Evolutionary conservation across 1,140 invertebrate species (phyloP), one percentile per base, ranked within the genome.

Genomic region (Microvelia longipes): DNA sequence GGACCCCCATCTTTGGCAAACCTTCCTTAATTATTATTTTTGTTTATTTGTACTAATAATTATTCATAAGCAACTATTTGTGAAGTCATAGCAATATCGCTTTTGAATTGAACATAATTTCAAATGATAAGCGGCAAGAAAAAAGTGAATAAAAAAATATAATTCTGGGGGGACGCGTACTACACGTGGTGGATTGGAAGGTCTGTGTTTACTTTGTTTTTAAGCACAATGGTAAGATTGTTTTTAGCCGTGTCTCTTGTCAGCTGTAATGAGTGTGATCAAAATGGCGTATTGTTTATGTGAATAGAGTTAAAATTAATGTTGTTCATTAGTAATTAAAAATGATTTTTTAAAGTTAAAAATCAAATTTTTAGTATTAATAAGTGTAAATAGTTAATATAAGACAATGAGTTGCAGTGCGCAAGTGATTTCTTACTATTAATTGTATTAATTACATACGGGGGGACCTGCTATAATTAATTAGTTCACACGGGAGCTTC

Each of bases 201-300:
- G n/a, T n/a, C n/a, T n/a, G n/a, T n/a, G n/a, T n/a, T n/a, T n/a
- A n/a, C n/a, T n/a, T n/a, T n/a, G n/a, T n/a, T n/a, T n/a, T n/a
- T n/a, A n/a, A n/a, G n/a, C n/a, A n/a, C n/a, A n/a, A n/a, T n/a
- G n/a, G n/a, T 11, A 50, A 50, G 5, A 50, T 19, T 50, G 35
- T 50, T 50, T 50, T 50, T 50, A 50, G 35, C 35, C 35, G 35
- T 50, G 35, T 50, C 35, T 50, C 5, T 24, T 64, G 62, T 64
- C 62, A 64, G 62, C 62, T 64, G 62, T 64, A 64, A 64, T 64
- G 62, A 64, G 62, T 26, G 25, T 50, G 35, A 50, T 50, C 35
- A 64, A 64, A 24, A 64, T 64, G 62, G 62, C 62, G 62, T 64
- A 64, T 64, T 64, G 62, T 64, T 64, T 64, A 64, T 26, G 62